Percentiles rank a stretch among this genome's conserved stretches.
Evolutionary conservation across 2,888 invertebrate genomes (phyloP).

Genomic region (Leucophenga montana): DNA sequence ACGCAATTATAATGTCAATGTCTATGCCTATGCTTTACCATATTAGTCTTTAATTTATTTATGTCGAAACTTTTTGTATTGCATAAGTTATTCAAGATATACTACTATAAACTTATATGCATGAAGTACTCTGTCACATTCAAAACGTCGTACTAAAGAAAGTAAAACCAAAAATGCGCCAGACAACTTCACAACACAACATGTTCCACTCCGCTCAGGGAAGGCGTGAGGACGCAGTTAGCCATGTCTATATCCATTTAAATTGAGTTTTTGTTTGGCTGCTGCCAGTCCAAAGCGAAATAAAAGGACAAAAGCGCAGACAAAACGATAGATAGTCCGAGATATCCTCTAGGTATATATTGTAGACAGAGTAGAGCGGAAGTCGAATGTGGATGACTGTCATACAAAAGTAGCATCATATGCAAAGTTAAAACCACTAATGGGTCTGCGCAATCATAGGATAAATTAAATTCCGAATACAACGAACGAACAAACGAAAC

Average conservation of each 20-base stretch:
- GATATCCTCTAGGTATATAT: not conserved
- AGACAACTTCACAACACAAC: not conserved
- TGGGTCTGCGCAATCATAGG: constrained; percentile 68
- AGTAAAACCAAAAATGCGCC: constrained; percentile 2
- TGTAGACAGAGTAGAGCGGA: not conserved
- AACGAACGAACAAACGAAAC: constrained; percentile 41
- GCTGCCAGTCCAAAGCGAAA: not conserved
- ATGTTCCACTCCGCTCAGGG: too few relatives aligned
- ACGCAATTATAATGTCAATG: too few relatives aligned
- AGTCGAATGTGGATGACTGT: constrained; percentile 1
- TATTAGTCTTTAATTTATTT: too few relatives aligned
- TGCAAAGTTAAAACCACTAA: constrained; percentile 68
- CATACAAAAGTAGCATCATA: constrained; percentile 66
- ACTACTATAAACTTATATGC: too few relatives aligned
- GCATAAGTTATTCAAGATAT: too few relatives aligned
- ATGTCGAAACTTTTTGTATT: too few relatives aligned
- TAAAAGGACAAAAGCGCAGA: not conserved
- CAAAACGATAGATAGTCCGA: too few relatives aligned
- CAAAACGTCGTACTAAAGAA: too few relatives aligned
- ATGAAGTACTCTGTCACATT: too few relatives aligned
- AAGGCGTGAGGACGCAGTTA: too few relatives aligned
- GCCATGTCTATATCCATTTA: not conserved
- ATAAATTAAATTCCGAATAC: constrained; percentile 67
- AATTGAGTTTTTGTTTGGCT: not conserved
- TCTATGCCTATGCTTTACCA: too few relatives aligned